Conservation (phyloP, 2,113 vertebrate species). For the Myotis lucifugus region DNA sequence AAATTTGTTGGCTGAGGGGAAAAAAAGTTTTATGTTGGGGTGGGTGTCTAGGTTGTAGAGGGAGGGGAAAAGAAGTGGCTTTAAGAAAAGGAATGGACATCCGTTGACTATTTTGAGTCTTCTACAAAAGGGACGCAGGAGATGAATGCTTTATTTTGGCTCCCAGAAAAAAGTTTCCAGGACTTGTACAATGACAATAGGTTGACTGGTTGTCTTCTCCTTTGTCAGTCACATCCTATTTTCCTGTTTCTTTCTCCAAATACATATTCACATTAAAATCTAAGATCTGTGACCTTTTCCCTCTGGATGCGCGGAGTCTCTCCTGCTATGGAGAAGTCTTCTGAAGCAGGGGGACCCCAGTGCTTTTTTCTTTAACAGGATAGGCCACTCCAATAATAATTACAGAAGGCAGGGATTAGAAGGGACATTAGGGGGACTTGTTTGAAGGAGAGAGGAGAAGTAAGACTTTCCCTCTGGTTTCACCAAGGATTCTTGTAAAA, state of each 20-base stretch:
- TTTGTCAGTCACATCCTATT: background rate
- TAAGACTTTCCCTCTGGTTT: background rate
- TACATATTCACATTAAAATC: background rate
- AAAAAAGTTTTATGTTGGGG: background rate
- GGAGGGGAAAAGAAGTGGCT: background rate
- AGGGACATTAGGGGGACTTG: background rate
- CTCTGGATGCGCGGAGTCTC: background rate
- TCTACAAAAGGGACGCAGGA: background rate
- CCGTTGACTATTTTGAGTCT: background rate
- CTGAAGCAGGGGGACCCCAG: background rate
- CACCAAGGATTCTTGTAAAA: slow-evolving; percentile 57
- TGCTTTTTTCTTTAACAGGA: background rate
- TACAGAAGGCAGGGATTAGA: background rate
- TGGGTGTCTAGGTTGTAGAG: background rate
- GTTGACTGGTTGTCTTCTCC: background rate
- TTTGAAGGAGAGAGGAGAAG: slow-evolving; percentile 13
- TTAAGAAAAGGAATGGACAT: slow-evolving; percentile 36
- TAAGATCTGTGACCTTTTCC: background rate
- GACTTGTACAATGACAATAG: background rate
- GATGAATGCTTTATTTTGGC: slow-evolving; percentile 41
- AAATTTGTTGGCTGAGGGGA: background rate
- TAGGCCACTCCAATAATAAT: background rate
- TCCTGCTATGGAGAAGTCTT: background rate
- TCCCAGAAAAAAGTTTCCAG: slow-evolving; percentile 36
- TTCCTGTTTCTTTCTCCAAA: slow-evolving; percentile 41